Evolutionary conservation across 2,113 vertebrate genomes (phyloP), one percentile per base, ranked within the genome.

Genomic region (Forbesichthys agassizii): DNA sequence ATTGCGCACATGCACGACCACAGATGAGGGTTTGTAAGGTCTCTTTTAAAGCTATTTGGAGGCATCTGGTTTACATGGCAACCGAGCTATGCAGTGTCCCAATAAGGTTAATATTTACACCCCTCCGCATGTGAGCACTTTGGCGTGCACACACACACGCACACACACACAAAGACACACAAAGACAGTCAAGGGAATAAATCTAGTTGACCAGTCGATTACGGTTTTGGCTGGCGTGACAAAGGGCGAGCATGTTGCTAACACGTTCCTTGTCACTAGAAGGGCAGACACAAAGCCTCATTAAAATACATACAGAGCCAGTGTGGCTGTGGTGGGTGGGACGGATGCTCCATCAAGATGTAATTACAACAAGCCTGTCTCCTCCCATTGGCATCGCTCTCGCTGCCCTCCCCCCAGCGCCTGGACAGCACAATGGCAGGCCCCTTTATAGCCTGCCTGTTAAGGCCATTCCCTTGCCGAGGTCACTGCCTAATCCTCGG

Each of bases 331-430:
- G 71, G 89, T 91, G 92, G 92, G 93, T 91, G 91, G 90, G 90
- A 93, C 88, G 87, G 91, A 94, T 91, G 89, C 88, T 91, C 90
- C 91, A 93, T 93, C 90, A 92, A 93, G 90, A 91, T 92, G 92
- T 92, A 91, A 88, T 92, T 91, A 92, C 88, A 86, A 91, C 89
- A 86, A 90, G 85, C 78, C 88, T 77, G 85, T 90, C 89, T 86
- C 88, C 91, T 85, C 92, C 92, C 92, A 94, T 90, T 86, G 89
- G 81, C 89, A 91, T 86, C 82, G 75, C 85, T 83, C 68, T 65
- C 85, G 83, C 84, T 86, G 87, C 87, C 88, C 87, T 84, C 87
- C 89, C 27, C 86, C 83, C 20, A 84, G 77, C 65, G 84, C 85
- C 79, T 81, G 87, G 80, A 84, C 82, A 59, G 74, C 82, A 92